Base-by-base conservation (phyloP, 2,113 vertebrate genomes). In the Gavia stellata region DNA sequence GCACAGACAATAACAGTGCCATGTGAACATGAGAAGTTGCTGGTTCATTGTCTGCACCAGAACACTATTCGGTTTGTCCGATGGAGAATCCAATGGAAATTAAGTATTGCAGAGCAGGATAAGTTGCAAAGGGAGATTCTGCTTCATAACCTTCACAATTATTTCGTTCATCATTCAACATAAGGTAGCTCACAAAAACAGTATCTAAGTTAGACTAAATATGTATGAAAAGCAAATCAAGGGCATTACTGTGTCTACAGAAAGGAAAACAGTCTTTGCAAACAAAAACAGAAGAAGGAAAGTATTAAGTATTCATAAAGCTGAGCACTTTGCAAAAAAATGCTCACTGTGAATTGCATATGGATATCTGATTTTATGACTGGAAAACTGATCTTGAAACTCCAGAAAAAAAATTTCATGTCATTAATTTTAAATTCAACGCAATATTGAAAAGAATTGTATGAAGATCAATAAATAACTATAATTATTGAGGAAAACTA, bases 261-360 rank as follows among this genome's bases (percentile, higher is more conserved):
- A 81, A 88, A 73, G 36, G 77, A 89, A 89, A 94, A 59, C 17
- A 65, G 72, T 62, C 53, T 84, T 88, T 71, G 44, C 80, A 97
- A 97, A 96, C 58, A 95, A 86, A 97, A 97, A 95, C 55, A 96
- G 82, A 96, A 72, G 59, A 78, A 68, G 44, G 17, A 81, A 97
- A 96, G 56, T 91, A 95, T 96, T 98, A 96, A 97, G 97, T 98
- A 97, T 98, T 97, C 88, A 97, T 97, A 73, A 31, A 93, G 81
- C n/a, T 82, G 91, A 97, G 79, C 50, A 88, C 33, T 93, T 97
- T 90, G 63, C 28, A 85, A 96, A 95, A 96, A 96, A 53, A 97
- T 68, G 56, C 63, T 97, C 53, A 44, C 61, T 84, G 77, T 95
- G 74, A 96, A 96, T 58, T 91, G 65, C 75, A 62, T 82, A 53